Percentiles rank a stretch among this genome's conserved stretches.
Conservation (phyloP, 2,113 vertebrate genomes). For the Micromys minutus region DNA sequence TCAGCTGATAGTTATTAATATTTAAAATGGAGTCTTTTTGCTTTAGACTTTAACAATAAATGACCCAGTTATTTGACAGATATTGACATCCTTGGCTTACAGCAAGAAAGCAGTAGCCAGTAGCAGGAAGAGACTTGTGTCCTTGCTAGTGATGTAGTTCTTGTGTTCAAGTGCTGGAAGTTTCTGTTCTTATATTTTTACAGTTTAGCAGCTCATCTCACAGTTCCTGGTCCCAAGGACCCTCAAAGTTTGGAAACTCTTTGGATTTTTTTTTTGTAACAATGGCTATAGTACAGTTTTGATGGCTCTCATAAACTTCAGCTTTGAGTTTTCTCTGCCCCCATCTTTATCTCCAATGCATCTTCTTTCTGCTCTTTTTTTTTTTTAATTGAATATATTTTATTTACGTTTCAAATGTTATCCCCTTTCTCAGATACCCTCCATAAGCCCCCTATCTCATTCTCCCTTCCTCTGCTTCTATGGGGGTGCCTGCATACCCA, state of each 20-base stretch:
- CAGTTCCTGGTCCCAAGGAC: neutral
- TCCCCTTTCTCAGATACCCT: no score
- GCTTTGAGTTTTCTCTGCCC: neutral
- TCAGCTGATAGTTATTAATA: no score
- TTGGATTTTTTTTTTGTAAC: neutral
- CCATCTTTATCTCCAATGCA: no score
- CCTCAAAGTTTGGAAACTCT: neutral
- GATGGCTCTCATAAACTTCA: neutral
- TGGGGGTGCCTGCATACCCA: no score
- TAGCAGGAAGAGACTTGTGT: no score
- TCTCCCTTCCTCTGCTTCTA: no score
- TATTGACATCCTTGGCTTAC: neutral
- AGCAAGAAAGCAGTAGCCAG: neutral
- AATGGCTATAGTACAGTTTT: neutral
- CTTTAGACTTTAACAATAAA: neutral
- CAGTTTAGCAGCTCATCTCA: neutral
- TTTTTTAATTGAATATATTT: no score
- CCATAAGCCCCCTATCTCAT: no score
- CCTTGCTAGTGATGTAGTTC: neutral
- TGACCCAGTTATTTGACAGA: neutral
- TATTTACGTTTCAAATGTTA: no score
- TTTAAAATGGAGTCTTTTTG: no score
- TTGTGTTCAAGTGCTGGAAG: neutral
- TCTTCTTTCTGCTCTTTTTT: no score
- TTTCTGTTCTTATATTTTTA: neutral